Base-by-base conservation (phyloP, 1,140 invertebrate genomes). In the Nasonia longicornis region DNA sequence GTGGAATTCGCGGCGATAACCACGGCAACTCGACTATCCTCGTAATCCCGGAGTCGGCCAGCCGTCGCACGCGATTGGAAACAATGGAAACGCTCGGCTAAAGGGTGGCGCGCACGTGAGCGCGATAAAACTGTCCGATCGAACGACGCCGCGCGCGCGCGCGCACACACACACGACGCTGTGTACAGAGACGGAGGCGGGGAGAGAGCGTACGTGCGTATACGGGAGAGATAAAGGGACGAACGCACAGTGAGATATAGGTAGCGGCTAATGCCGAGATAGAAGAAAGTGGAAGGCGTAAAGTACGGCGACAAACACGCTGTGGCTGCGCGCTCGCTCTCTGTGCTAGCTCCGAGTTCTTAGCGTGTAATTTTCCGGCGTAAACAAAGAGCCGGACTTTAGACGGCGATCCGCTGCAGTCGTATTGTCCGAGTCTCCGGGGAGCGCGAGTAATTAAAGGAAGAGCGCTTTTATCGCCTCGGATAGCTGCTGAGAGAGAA, bases 41-140 rank as follows among this genome's bases (percentile, higher is more conserved):
- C 29, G 81, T 83, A 83, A 79, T n/a, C 71, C 16, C 52, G 16
- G 52, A 74, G 52, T 78, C 82, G 79, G 52, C 80, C 66, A 78
- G 76, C 82, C 72, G 83, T 82, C 31, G 66, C 84, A 73, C 70
- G 77, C 83, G 77, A 86, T 86, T 84, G 84, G 81, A 86, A 84
- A 84, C 84, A 86, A 86, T 85, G 80, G 82, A 64, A 83, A 77
- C 45, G 82, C 77, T 84, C 63, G 81, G 77, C 69, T 77, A 72
- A 86, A 86, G 79, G 78, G 64, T 66, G 42, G 77, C 74, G 20
- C 67, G 74, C 81, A 79, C 75, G 74, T 79, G 84, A 84, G 58
- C 70, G 70, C 83, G 85, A 87, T 85, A 86, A 87, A 87, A 86
- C 78, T 84, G 82, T 84, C 76, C 74, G 80, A 83, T 85, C 84